These are phyloP conservation scores for Drosophila multiciliata DNA, from an alignment of 2,888 invertebrate genomes.

Conservation along the genomic window DNA sequence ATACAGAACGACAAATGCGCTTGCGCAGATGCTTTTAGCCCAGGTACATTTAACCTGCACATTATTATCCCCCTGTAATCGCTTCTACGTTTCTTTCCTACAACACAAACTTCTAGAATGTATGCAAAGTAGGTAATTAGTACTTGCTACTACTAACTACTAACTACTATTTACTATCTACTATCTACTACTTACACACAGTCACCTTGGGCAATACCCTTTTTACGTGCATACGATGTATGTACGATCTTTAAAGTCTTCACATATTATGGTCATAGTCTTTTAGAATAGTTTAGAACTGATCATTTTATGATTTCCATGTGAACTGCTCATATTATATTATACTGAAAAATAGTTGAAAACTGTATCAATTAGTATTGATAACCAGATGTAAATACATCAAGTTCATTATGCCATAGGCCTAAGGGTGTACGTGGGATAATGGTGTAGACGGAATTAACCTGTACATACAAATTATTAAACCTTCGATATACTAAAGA, in stretches of 20 bases:
- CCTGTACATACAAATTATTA: slow-evolving; percentile 6
- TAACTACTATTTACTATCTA: neutral
- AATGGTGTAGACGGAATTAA: slow-evolving; percentile 18
- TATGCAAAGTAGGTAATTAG: slow-evolving; percentile 14
- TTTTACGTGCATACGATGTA: neutral
- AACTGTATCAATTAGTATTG: slow-evolving; percentile 2
- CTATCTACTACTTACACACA: slow-evolving; percentile 6
- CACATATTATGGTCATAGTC: neutral
- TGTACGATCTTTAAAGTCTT: neutral
- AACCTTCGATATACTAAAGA: slow-evolving; percentile 72
- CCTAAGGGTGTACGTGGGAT: slow-evolving; percentile 2
- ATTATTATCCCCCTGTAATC: slow-evolving; percentile 6
- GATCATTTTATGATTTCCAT: slow-evolving; percentile 19
- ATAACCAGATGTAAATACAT: slow-evolving; percentile 28
- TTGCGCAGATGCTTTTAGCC: slow-evolving; percentile 15
- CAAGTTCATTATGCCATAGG: slow-evolving; percentile 11
- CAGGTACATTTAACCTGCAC: slow-evolving; percentile 8
- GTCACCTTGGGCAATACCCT: slow-evolving; percentile 4
- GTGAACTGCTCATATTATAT: slow-evolving; percentile 7
- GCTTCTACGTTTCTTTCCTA: slow-evolving; percentile 8
- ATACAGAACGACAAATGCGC: slow-evolving; percentile 8
- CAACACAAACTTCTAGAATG: slow-evolving; percentile 5
- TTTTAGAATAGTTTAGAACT: neutral
- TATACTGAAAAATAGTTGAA: slow-evolving; percentile 10
- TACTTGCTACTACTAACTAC: neutral